Conservation (phyloP, 2,888 invertebrate genomes). For the Rotaria sp. region DNA sequence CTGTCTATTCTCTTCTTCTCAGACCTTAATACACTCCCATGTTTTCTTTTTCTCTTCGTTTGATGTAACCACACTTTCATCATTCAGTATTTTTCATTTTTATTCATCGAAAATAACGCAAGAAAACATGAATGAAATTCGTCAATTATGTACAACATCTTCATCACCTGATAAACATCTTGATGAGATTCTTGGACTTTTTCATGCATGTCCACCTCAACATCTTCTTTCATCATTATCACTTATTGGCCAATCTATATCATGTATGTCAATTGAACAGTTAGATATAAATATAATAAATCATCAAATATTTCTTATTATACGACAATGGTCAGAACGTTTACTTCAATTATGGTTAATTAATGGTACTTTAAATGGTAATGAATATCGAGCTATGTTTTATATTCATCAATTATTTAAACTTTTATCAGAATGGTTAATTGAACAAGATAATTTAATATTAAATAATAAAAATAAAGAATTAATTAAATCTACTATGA, state of each 20-base stretch:
- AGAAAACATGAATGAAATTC: not conserved
- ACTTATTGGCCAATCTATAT: not conserved
- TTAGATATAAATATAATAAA: not conserved
- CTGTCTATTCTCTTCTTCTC: not conserved
- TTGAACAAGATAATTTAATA: not conserved
- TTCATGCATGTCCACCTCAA: constrained; percentile 1
- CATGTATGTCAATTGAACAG: not conserved
- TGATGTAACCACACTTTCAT: not conserved
- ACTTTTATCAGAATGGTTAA: not conserved
- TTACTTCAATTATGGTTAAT: not conserved
- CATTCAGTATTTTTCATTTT: too few relatives aligned
- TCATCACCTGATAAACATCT: not conserved
- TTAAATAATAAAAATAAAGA: not conserved
- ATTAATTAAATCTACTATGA: not conserved
- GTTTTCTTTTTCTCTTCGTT: not conserved
- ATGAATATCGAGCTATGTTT: not conserved
- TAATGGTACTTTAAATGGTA: not conserved
- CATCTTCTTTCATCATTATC: not conserved
- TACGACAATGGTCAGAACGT: not conserved
- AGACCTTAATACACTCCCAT: not conserved
- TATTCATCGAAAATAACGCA: not conserved
- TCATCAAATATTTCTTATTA: not conserved
- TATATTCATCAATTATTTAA: constrained; percentile 7
- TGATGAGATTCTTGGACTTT: not conserved
- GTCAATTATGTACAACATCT: constrained; percentile 7